A percentile compares a stretch with the other conserved stretches of the same genome.
Evolutionary conservation across 2,888 invertebrate genomes (phyloP).

Genomic region (Caenorhabditis zanzibari): DNA sequence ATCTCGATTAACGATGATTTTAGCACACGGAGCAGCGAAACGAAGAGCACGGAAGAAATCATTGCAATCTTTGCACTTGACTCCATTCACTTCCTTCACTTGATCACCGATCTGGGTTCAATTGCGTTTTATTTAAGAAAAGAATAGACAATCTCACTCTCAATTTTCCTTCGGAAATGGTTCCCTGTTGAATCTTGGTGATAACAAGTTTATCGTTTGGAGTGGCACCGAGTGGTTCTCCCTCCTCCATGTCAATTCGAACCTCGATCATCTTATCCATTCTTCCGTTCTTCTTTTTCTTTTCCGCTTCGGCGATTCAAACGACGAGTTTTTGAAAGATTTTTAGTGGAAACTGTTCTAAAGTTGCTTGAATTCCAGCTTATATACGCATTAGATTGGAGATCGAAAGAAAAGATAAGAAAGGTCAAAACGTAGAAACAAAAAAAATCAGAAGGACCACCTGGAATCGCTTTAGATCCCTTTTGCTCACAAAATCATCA

Average conservation of each 20-base stretch:
- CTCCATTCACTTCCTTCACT: conserved; percentile 72
- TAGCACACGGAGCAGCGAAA: conserved; percentile 73
- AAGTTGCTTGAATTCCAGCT: no score
- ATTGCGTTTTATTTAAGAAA: no score
- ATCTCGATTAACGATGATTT: conserved; percentile 67
- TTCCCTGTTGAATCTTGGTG: conserved; percentile 76
- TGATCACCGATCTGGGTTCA: conserved; percentile 76
- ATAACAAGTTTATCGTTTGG: conserved; percentile 80
- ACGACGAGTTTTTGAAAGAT: neutral
- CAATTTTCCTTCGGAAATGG: conserved; percentile 78
- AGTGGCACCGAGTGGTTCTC: conserved; percentile 79
- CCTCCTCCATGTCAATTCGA: conserved; percentile 78
- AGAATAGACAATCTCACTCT: conserved; percentile 60
- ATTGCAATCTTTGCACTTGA: conserved; percentile 68
- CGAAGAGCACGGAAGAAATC: conserved; percentile 77
- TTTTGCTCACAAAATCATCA: no score
- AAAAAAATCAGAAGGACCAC: no score
- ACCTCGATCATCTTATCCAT: conserved; percentile 70
- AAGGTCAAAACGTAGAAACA: no score
- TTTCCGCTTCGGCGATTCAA: conserved; percentile 23
- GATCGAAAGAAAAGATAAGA: no score
- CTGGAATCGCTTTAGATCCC: no score
- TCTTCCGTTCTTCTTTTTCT: conserved; percentile 24
- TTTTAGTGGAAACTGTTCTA: neutral
- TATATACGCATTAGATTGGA: no score